Percentiles rank a stretch among this genome's conserved stretches.
These are phyloP conservation scores for Leptopilina boulardi DNA, from an alignment of 1,140 invertebrate genomes.

Conservation along the genomic window DNA sequence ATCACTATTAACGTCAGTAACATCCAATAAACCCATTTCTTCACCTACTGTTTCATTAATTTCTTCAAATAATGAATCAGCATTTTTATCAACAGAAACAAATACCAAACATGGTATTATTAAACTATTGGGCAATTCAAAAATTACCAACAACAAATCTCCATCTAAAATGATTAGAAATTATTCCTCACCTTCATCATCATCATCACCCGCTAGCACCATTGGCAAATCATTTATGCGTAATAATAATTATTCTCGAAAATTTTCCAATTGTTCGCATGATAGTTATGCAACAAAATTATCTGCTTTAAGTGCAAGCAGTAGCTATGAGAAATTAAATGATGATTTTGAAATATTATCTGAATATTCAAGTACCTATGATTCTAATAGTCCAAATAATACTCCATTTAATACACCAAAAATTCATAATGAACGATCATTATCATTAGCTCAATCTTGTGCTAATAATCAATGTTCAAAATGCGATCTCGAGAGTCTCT, in stretches of 20 bases:
- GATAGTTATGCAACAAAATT: slow-evolving; percentile 61
- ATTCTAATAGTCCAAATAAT: slow-evolving; percentile 39
- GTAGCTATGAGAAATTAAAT: slow-evolving; percentile 61
- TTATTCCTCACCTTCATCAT: slow-evolving; percentile 46
- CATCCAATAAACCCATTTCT: not conserved
- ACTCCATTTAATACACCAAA: slow-evolving; percentile 44
- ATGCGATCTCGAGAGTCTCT: slow-evolving; percentile 63
- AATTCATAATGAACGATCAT: not conserved
- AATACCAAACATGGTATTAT: slow-evolving; percentile 56
- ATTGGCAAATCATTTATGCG: slow-evolving; percentile 40
- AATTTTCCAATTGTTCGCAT: slow-evolving; percentile 58
- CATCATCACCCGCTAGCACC: slow-evolving; percentile 49
- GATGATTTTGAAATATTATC: slow-evolving; percentile 62
- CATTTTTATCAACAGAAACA: not conserved
- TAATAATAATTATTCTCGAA: slow-evolving; percentile 43
- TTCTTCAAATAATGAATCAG: not conserved
- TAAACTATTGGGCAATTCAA: slow-evolving; percentile 56
- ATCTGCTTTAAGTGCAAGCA: slow-evolving; percentile 48
- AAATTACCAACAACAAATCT: slow-evolving; percentile 37
- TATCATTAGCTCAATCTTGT: not conserved
- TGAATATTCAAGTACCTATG: slow-evolving; percentile 54
- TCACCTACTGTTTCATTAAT: not conserved
- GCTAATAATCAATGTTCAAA: slow-evolving; percentile 45
- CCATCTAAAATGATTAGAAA: slow-evolving; percentile 43
- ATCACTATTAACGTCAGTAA: no score